Evolutionary conservation across 2,888 invertebrate genomes (phyloP).

Genomic region (Cinara cedri): DNA sequence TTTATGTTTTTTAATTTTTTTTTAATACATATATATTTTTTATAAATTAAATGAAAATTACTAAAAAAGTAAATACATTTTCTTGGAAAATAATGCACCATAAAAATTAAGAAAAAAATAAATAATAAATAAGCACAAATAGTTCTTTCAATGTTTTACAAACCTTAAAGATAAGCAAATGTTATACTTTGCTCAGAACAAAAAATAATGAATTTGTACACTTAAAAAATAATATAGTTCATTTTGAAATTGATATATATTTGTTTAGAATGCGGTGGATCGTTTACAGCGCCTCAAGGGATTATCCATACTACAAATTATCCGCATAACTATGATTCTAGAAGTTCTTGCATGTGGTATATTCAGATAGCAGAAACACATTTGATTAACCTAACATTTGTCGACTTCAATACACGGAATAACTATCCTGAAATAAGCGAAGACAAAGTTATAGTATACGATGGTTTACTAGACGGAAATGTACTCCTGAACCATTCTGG

Average conservation of each 20-base stretch:
- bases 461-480: constrained; percentile 67
- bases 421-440: background rate
- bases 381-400: constrained; percentile 72
- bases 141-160: no score
- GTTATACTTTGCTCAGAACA: no score
- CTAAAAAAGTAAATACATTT: no score
- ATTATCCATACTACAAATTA: constrained; percentile 80
- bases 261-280: constrained; percentile 76
- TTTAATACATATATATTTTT: no score
- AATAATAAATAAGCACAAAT: no score
- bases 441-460: constrained; percentile 63
- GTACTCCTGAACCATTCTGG: constrained; percentile 65
- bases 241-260: background rate
- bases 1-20: no score
- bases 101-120: no score
- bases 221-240: no score
- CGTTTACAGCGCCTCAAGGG: constrained; percentile 69
- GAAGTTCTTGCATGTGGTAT: constrained; percentile 79
- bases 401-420: constrained; percentile 39
- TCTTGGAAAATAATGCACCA: no score
- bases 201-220: no score
- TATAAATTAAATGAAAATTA: no score
- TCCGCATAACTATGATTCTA: constrained; percentile 77
- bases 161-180: no score
- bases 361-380: constrained; percentile 74